Conservation (phyloP, 2,113 vertebrate species). For the cat (Felis catus) region DNA sequence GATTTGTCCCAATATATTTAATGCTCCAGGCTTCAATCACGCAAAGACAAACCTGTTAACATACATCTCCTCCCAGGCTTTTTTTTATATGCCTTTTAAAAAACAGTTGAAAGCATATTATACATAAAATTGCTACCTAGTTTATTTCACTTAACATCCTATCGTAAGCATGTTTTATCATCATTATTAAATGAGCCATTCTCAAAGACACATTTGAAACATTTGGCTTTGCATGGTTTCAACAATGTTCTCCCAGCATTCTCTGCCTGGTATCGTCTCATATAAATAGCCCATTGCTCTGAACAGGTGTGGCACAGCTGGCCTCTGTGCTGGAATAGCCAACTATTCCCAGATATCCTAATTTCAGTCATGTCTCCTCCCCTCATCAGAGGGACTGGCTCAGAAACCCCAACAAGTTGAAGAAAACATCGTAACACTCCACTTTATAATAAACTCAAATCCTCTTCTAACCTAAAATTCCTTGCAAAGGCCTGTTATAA, state of each 20-base stretch:
- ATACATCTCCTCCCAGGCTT: neutral
- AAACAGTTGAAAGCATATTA: neutral
- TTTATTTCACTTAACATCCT: neutral
- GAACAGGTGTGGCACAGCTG: neutral
- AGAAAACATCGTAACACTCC: neutral
- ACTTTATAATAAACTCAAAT: conserved; percentile 17
- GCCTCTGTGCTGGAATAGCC: neutral
- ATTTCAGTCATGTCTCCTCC: conserved; percentile 31
- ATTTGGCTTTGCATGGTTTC: neutral
- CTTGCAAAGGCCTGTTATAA: neutral
- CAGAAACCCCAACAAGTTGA: neutral
- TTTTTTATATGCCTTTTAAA: neutral
- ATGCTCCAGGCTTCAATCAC: neutral
- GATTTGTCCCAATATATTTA: neutral
- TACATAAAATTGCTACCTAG: neutral
- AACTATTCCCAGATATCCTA: neutral
- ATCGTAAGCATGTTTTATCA: neutral
- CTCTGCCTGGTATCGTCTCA: neutral
- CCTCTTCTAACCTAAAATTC: neutral
- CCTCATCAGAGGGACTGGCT: neutral
- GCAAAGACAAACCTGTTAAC: neutral
- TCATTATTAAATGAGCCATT: neutral
- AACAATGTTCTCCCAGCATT: neutral
- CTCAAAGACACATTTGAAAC: conserved; percentile 38
- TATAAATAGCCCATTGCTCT: neutral